Percentiles rank a stretch among this genome's conserved stretches.
phyloP scores from a whole-genome alignment of 2,113 vertebrate species.

The Oceanites oceanicus region DNA sequence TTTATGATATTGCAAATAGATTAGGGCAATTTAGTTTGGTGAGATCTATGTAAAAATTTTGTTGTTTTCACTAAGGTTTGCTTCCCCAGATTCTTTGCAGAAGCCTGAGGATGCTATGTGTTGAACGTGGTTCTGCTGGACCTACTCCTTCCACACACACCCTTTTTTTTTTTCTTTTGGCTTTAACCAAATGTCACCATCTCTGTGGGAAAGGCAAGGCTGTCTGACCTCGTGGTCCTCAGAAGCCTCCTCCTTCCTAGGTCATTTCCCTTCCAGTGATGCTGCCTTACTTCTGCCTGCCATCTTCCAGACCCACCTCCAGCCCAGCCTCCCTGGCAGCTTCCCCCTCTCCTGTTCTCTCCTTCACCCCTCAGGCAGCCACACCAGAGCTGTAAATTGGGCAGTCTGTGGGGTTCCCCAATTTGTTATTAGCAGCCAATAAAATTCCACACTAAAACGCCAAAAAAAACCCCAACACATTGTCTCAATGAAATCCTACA shows the following conservation, averaged over 20 bases:
- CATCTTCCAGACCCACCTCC: background rate
- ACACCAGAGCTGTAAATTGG: background rate
- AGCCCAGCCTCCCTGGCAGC: background rate
- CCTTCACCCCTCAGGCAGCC: background rate
- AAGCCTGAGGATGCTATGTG: background rate
- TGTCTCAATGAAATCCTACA: background rate
- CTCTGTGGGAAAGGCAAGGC: background rate
- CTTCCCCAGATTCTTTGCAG: background rate
- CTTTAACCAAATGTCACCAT: background rate
- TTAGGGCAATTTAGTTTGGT: background rate
- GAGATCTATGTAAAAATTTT: background rate
- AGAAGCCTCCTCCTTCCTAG: background rate
- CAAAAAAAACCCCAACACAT: background rate
- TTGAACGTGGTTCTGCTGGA: background rate
- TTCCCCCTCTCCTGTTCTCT: background rate
- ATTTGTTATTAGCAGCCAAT: background rate
- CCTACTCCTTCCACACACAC: background rate
- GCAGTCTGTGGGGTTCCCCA: background rate
- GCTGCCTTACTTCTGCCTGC: background rate
- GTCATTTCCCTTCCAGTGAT: background rate
- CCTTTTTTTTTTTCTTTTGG: rapidly evolving
- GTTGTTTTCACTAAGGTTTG: background rate
- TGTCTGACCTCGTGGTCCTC: background rate
- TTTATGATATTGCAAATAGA: background rate
- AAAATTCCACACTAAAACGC: background rate